These are phyloP conservation scores for Ephydatia muelleri DNA, from an alignment of 37 sponge, comb jelly and placozoan species.

Conservation along the genomic window DNA sequence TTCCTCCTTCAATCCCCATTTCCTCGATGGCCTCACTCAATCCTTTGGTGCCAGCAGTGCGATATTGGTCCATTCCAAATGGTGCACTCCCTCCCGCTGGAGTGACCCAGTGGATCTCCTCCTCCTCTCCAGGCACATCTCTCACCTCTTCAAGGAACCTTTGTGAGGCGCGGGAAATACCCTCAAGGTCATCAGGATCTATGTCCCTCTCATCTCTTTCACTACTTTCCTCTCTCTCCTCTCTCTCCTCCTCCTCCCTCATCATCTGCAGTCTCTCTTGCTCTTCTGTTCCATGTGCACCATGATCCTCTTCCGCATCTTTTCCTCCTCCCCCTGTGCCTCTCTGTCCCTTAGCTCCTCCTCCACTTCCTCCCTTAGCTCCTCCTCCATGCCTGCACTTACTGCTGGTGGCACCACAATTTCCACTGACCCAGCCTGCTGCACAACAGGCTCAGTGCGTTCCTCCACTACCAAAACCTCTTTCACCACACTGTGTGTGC, in stretches of 20 bases:
- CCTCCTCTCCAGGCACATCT: not conserved
- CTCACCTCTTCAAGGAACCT: conserved; percentile 32
- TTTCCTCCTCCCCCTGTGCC: conserved; percentile 14
- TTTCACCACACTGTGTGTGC: not conserved
- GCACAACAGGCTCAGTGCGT: not conserved
- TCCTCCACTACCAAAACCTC: not conserved
- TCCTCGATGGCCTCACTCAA: conserved; percentile 33
- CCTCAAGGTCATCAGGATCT: conserved; percentile 8
- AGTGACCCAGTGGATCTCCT: not conserved
- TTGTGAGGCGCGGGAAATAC: conserved; percentile 27
- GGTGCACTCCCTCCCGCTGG: not conserved
- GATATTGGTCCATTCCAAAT: conserved; percentile 21
- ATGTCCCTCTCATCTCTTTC: not conserved
- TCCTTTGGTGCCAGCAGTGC: conserved; percentile 15
- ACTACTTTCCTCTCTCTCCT: conserved; percentile 2
- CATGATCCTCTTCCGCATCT: conserved; percentile 2
- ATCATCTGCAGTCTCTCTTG: not conserved
- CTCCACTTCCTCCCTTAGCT: no score
- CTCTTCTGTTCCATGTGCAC: not conserved
- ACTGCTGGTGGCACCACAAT: not conserved
- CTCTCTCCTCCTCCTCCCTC: conserved; percentile 13
- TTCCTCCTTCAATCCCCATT: conserved; percentile 5
- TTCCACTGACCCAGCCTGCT: not conserved
- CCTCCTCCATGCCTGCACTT: no score
- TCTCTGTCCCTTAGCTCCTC: conserved; percentile 14